These are phyloP conservation scores for Cerceris rybyensis DNA, from an alignment of 2,888 invertebrate species.

Conservation along the genomic window DNA sequence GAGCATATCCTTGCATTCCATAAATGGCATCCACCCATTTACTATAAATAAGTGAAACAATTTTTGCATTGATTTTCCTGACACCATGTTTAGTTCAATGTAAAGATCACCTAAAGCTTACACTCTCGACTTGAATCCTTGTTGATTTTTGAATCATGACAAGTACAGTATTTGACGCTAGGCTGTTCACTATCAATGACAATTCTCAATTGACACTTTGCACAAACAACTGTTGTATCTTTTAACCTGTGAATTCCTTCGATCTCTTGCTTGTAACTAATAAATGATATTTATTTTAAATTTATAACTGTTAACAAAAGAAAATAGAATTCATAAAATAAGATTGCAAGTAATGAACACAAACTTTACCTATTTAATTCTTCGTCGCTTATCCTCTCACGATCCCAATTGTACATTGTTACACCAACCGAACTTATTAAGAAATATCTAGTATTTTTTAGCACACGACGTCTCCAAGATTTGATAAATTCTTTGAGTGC, in stretches of 20 bases:
- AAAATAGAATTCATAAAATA: not conserved
- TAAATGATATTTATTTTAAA: not conserved
- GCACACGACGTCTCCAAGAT: slow-evolving; percentile 80
- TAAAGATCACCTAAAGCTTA: slow-evolving; percentile 35
- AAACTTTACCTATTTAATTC: slow-evolving; percentile 82
- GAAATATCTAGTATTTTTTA: slow-evolving; percentile 83
- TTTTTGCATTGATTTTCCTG: not conserved
- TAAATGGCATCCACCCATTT: slow-evolving; percentile 88
- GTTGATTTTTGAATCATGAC: slow-evolving; percentile 69
- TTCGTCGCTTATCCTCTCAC: slow-evolving; percentile 84
- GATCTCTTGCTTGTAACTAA: slow-evolving; percentile 84
- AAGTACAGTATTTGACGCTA: slow-evolving; percentile 83
- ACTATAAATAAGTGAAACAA: slow-evolving; percentile 13
- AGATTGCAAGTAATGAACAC: not conserved
- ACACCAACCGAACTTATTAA: slow-evolving; percentile 84
- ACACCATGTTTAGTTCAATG: not conserved
- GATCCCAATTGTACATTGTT: slow-evolving; percentile 85
- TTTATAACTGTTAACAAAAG: not conserved
- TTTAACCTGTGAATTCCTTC: slow-evolving; percentile 84
- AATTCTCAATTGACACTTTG: slow-evolving; percentile 82
- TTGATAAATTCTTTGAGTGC: slow-evolving; percentile 84
- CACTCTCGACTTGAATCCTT: slow-evolving; percentile 46
- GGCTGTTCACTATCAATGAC: slow-evolving; percentile 80
- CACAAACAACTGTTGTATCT: slow-evolving; percentile 83
- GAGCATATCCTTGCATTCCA: slow-evolving; percentile 90